phyloP scores from a whole-genome alignment of 2,113 vertebrate genomes.

The Barbus barbus region DNA sequence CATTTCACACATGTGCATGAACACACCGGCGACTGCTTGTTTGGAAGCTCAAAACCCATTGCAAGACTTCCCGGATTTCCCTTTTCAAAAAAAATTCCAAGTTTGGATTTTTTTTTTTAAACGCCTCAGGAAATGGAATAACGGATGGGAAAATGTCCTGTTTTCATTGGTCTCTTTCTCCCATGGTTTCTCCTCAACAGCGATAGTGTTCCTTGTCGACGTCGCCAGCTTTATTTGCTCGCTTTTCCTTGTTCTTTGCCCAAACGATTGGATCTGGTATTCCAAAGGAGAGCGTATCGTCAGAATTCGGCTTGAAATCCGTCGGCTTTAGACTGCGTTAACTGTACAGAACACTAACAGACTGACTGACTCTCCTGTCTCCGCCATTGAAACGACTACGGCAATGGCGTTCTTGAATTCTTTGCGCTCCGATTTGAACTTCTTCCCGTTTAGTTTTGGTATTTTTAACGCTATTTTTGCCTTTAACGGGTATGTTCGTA shows the following conservation, averaged over 20 bases:
- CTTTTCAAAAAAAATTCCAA: neutral
- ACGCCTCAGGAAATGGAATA: conserved; percentile 9
- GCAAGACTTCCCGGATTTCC: neutral
- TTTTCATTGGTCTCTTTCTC: neutral
- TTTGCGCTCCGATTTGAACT: neutral
- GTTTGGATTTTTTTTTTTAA: no score
- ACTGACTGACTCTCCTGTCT: no score
- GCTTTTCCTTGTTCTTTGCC: conserved; percentile 31
- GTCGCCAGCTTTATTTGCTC: neutral
- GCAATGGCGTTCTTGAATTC: no score
- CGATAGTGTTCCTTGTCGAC: neutral
- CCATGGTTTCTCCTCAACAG: conserved; percentile 10
- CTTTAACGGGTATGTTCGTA: conserved; percentile 38
- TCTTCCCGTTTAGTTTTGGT: neutral
- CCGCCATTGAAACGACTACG: no score
- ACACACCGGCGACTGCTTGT: neutral
- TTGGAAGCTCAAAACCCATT: neutral
- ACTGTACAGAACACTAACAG: neutral
- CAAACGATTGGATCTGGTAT: conserved; percentile 31
- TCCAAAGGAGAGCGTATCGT: conserved; percentile 40
- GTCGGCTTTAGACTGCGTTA: neutral
- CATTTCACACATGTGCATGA: neutral
- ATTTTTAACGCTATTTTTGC: conserved; percentile 31
- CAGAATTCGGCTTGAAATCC: neutral
- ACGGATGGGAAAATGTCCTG: neutral